Conservation (phyloP, 2,888 invertebrate genomes). For the Tetranychus truncatus region DNA sequence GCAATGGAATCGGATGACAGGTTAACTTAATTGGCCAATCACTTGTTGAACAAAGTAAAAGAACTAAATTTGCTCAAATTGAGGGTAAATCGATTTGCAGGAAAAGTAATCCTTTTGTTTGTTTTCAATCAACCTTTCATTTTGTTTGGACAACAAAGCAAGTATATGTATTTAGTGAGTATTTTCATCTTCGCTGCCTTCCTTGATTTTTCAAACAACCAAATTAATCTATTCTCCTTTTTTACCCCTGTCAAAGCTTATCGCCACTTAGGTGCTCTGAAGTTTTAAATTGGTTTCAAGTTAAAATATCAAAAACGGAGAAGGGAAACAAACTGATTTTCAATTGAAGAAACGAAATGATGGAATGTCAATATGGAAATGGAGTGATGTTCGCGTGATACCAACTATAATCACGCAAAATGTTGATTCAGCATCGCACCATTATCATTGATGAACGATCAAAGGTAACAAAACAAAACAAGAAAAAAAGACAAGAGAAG, state of each 20-base stretch:
- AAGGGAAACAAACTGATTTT: neutral
- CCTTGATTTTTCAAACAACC: neutral
- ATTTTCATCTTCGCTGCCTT: neutral
- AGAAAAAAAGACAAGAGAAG: too few species aligned
- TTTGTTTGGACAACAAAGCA: too few species aligned
- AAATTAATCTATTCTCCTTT: neutral
- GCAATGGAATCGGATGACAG: neutral
- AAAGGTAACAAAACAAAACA: neutral
- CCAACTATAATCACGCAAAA: neutral
- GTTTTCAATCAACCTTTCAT: neutral
- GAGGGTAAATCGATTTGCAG: neutral
- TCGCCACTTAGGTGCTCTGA: neutral
- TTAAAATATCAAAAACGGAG: neutral
- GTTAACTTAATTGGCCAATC: neutral
- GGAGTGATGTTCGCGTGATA: neutral
- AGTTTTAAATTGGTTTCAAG: neutral
- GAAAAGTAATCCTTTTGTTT: neutral
- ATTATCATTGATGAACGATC: neutral
- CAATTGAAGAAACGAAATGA: neutral
- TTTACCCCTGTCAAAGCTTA: neutral
- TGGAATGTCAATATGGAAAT: too few species aligned
- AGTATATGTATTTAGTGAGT: too few species aligned
- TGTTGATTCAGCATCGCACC: neutral
- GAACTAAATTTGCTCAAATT: neutral
- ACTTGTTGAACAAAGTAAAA: neutral